Evolutionary conservation across 2,797 vertebrate genomes (phyloP), one percentile per base, ranked within the genome.

Genomic region (Notamacropus eugenii): DNA sequence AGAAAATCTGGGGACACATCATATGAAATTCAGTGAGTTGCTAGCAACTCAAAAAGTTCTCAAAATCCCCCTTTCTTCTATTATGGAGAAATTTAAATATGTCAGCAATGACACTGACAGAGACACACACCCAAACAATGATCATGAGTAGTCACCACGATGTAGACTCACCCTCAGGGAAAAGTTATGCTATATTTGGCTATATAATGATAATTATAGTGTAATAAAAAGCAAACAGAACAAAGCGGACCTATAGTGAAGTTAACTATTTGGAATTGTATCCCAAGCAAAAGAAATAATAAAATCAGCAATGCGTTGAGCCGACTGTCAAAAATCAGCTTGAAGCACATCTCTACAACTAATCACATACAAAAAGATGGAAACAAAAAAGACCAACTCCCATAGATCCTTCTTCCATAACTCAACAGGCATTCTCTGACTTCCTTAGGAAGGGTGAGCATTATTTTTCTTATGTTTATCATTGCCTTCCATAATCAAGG

Each of bases 1-100:
- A 97, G 97, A 94, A 56, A 97, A 96, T 97, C 91, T 96, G 96
- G 95, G 92, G 52, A 97, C 96, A 92, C 96, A 96, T 93, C 95
- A 97, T 94, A 93, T 96, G 55, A 95, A 0, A 55, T 93, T 97
- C 93, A 62, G 93, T 74, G 92, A 95, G 93, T 92, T 92, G 94
- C 87, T 92, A 93, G 10, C 94, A 96, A 94, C 97, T 96, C 55
- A 92, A 97, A 97, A 97, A 50, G 74, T 91, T 98, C 95, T 97
- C 96, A 95, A 96, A 96, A 95, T 95, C 54, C 93, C 46, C 95
- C 87, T 96, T 95, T 94, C 93, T 34, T 74, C 55, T 62, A 19
- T 52, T 16, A 4, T 74, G 54, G 91, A 97, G 97, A 97, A 40
- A 40, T 82, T 96, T 96, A 94, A 98, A 96, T 94, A 96, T 96